Evolutionary conservation across 2,888 invertebrate genomes (phyloP).

Genomic region (Chloromyia formosa): DNA sequence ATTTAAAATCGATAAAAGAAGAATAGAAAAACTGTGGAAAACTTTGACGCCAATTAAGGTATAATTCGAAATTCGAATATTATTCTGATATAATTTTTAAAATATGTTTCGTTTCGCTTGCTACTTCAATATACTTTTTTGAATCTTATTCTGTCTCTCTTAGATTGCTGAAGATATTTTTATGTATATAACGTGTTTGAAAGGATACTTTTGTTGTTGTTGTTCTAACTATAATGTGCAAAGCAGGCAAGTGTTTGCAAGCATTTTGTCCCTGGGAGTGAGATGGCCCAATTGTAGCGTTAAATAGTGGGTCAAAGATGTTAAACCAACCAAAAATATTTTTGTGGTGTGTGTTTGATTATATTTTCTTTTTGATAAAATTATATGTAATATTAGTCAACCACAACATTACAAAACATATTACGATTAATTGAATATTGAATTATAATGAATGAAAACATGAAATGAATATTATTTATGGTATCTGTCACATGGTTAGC

Average conservation of each 20-base stretch:
- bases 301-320: slow-evolving; percentile 25
- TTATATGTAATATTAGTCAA: slow-evolving; percentile 28
- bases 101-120: slow-evolving; percentile 50
- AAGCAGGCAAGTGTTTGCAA: slow-evolving; percentile 17
- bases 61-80: background rate
- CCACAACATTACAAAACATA: slow-evolving; percentile 28
- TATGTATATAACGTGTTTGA: background rate
- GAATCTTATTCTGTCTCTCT: slow-evolving; percentile 48
- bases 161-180: slow-evolving; percentile 44
- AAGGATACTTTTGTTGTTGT: background rate
- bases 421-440: slow-evolving; percentile 25
- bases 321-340: slow-evolving; percentile 9
- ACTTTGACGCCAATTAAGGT: slow-evolving; percentile 52
- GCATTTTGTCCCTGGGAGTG: background rate
- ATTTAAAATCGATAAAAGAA: slow-evolving; percentile 34
- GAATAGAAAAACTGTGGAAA: slow-evolving; percentile 42
- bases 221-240: background rate
- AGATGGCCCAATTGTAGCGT: background rate
- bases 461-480: slow-evolving; percentile 40
- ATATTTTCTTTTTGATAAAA: background rate
- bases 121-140: slow-evolving; percentile 44
- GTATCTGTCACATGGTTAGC: slow-evolving; percentile 42
- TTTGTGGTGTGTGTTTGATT: slow-evolving; percentile 4
- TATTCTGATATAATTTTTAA: slow-evolving; percentile 33
- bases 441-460: slow-evolving; percentile 26